phyloP scores from a whole-genome alignment of 2,113 vertebrate genomes.

The Theropithecus gelada region DNA sequence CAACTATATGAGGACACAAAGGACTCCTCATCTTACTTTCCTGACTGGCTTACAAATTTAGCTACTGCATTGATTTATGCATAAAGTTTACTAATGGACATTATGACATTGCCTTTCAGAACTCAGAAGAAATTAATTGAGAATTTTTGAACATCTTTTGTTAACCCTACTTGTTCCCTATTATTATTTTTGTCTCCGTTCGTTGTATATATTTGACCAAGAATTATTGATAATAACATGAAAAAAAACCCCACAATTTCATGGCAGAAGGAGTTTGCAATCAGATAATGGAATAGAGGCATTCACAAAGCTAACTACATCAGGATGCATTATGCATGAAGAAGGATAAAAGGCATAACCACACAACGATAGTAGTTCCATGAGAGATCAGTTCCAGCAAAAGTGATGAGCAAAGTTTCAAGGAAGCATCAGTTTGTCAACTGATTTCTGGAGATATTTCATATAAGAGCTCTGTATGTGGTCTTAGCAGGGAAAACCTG shows the following conservation, averaged over 20 bases:
- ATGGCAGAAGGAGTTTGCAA: not conserved
- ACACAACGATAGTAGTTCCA: not conserved
- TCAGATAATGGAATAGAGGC: not conserved
- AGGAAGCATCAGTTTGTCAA: not conserved
- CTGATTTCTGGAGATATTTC: slow-evolving; percentile 16
- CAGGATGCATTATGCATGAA: not conserved
- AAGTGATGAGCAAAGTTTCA: not conserved
- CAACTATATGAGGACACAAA: not conserved
- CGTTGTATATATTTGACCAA: not conserved
- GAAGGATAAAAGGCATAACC: not conserved
- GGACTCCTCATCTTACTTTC: not conserved
- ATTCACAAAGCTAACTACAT: slow-evolving; percentile 1
- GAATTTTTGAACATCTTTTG: not conserved
- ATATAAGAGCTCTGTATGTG: not conserved
- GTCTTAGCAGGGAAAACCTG: not conserved
- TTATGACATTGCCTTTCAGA: not conserved
- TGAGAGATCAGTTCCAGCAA: not conserved
- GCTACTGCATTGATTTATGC: not conserved
- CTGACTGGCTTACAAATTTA: not conserved
- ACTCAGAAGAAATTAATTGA: not conserved
- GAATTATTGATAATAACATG: not conserved
- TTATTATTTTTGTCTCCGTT: not conserved
- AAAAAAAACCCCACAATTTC: not conserved
- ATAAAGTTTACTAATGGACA: not conserved
- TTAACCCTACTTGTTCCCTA: not conserved